Evolutionary conservation across 2,113 vertebrate species (phyloP).

Genomic region (Gorsachius goisagi): DNA sequence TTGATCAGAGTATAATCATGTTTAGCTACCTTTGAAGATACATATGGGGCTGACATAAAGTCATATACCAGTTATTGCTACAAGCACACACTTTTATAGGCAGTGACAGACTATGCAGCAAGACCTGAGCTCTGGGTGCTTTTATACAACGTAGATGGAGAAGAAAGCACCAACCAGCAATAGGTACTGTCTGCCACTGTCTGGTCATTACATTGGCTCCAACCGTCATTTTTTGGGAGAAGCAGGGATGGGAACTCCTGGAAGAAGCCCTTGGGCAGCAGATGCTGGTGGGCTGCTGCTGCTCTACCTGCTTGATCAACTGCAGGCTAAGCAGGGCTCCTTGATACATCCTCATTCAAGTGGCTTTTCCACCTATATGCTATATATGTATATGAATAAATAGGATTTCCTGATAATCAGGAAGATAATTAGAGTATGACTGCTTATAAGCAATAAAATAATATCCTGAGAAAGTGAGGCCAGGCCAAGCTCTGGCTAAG

Average conservation of each 20-base stretch:
- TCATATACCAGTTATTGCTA: not conserved
- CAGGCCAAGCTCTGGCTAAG: not conserved
- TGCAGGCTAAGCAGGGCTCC: not conserved
- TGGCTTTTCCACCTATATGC: not conserved
- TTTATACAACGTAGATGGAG: not conserved
- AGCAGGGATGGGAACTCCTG: not conserved
- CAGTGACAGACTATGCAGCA: not conserved
- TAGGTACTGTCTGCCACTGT: not conserved
- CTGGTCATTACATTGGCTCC: fast-evolving
- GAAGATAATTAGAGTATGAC: not conserved
- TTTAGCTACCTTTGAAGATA: not conserved
- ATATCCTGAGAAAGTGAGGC: not conserved
- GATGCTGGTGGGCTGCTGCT: not conserved
- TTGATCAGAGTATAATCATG: not conserved
- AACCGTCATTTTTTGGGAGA: fast-evolving
- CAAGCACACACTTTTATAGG: not conserved
- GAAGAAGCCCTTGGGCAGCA: not conserved
- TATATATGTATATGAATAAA: not conserved
- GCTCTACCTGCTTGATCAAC: not conserved
- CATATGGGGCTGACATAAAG: not conserved
- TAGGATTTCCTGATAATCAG: not conserved
- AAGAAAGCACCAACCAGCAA: not conserved
- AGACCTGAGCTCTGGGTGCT: not conserved
- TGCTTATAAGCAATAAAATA: not conserved
- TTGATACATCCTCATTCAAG: not conserved